Evolutionary conservation across 2,797 vertebrate genomes (phyloP), one percentile per base, ranked within the genome.

Genomic region (Halcyon chelicuti): DNA sequence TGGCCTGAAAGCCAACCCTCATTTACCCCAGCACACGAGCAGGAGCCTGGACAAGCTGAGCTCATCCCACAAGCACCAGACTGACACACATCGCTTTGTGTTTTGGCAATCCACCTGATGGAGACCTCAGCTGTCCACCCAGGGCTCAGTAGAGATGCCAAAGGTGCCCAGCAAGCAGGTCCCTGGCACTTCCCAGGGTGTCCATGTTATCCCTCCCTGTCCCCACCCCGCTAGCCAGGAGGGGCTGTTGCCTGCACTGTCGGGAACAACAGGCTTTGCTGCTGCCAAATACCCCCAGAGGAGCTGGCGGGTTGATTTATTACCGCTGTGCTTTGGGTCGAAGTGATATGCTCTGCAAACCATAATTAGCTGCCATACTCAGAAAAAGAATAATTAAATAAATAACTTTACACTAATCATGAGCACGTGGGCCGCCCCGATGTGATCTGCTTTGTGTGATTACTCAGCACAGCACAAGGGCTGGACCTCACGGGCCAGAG

Each of bases 1-100:
- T 60, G 68, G 21, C 62, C 29, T 57, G 28, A 61, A 74, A 72
- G n/a, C 3, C 26, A 71, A 26, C 8, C 44, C 14, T 18, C 1
- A 0, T 46, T 62, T 58, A 8, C 33, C 52, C 55, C 39, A 85
- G 4, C 3, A 46, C 0, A 1, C 0, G 0, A 75, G 21, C 31
- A 72, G n/a, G 14, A 87, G 25, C 49, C 74, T 40, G 58, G 58
- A 33, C 42, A 75, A 72, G n/a, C 60, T 21, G 2, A 1, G 0
- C 8, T 18, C n/a, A 21, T 35, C 39, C 47, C 74, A 75, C 39
- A 33, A 11, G 12, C 52, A 33, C 33, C 44, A 33, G 58, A 31
- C 35, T 62, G 39, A 37, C 39, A 15, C 0, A 0, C 3, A 2
- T 2, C 23, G 26, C 52, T 70, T 44, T 8, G 25, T 37, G 15